phyloP scores from a whole-genome alignment of 2,888 invertebrate genomes.

The Acholoe squamosa region DNA sequence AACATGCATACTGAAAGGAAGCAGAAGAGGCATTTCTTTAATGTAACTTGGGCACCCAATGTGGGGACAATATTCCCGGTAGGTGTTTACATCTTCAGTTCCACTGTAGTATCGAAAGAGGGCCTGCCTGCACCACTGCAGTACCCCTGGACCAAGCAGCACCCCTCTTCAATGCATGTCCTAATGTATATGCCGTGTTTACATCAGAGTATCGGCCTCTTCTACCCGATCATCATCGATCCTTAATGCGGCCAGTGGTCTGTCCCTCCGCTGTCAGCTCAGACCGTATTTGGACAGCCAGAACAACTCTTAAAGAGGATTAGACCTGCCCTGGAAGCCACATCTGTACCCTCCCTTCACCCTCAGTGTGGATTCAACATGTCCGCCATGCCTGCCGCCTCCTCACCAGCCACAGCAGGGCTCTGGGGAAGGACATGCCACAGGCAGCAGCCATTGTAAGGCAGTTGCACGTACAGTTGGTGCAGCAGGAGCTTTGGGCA shows the following conservation, averaged over 20 bases:
- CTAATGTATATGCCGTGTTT: background rate
- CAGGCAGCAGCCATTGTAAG: background rate
- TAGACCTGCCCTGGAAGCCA: background rate
- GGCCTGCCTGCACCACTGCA: background rate
- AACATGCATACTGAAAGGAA: slow-evolving; percentile 9
- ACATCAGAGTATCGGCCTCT: background rate
- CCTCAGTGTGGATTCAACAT: slow-evolving; percentile 1
- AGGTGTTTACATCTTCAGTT: background rate
- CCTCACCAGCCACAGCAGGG: background rate
- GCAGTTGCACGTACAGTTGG: too few species aligned
- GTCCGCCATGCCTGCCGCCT: background rate
- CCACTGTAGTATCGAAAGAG: background rate
- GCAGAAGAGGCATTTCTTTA: slow-evolving; percentile 46
- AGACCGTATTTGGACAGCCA: background rate
- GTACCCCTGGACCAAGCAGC: too few species aligned
- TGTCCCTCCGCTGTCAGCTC: background rate
- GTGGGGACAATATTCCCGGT: slow-evolving; percentile 29
- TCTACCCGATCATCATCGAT: background rate
- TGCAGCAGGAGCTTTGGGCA: background rate
- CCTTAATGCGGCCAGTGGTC: background rate
- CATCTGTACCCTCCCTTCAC: background rate
- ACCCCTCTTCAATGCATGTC: background rate
- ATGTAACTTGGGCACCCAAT: slow-evolving; percentile 28
- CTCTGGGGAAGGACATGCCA: background rate
- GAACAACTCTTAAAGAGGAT: background rate